Conservation (phyloP, 2,888 invertebrate species). For the Acanthosepion pharaonis region DNA sequence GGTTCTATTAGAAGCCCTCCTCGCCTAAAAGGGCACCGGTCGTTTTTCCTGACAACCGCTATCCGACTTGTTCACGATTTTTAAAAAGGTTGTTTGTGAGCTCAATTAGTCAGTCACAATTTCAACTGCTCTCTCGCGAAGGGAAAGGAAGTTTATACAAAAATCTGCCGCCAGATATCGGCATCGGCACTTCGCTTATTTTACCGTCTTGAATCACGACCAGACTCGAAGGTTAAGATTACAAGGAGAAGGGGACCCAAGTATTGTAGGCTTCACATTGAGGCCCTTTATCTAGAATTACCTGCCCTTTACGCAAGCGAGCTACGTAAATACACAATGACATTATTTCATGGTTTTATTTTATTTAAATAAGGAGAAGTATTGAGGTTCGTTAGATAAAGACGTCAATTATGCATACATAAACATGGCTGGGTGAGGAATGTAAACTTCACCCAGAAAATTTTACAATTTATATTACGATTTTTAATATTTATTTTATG, state of each 20-base stretch:
- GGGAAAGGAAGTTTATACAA: background rate
- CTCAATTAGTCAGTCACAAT: background rate
- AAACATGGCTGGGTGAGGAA: background rate
- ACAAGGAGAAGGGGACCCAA: background rate
- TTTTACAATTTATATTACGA: too few species aligned
- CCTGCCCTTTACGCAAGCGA: background rate
- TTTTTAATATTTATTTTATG: too few species aligned
- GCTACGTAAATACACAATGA: background rate
- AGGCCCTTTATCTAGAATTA: background rate
- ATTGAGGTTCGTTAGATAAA: background rate
- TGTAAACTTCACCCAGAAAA: too few species aligned
- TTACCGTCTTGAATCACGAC: background rate
- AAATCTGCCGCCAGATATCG: background rate
- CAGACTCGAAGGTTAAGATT: background rate
- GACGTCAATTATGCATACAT: background rate
- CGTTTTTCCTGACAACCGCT: background rate
- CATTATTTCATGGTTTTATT: background rate
- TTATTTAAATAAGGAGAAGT: background rate
- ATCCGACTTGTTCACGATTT: background rate
- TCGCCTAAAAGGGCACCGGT: background rate
- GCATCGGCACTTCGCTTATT: background rate
- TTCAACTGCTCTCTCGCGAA: background rate
- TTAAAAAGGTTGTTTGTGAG: background rate
- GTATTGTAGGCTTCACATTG: background rate
- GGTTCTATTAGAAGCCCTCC: background rate